phyloP scores from a whole-genome alignment of 2,113 vertebrate genomes.

The Turdus rufiventris region DNA sequence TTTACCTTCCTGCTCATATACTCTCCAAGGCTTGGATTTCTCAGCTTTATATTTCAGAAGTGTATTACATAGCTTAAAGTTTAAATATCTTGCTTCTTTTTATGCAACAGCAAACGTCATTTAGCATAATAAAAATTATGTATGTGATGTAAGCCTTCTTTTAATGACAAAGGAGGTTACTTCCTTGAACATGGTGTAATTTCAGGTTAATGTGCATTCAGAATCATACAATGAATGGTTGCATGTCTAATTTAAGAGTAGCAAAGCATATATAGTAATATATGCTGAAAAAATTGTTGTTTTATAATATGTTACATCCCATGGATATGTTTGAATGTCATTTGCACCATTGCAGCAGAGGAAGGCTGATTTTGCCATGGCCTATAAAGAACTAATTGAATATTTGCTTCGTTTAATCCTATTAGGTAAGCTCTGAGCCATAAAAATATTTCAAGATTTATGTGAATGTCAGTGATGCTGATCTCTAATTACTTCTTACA shows the following conservation, averaged over 20 bases:
- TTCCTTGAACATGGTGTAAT: not conserved
- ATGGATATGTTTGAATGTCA: not conserved
- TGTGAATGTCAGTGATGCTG: not conserved
- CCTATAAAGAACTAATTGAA: slow-evolving; percentile 22
- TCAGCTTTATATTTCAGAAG: not conserved
- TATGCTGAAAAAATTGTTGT: not conserved
- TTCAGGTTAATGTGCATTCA: not conserved
- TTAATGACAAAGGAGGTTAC: not conserved
- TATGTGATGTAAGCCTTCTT: not conserved
- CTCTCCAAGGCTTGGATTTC: not conserved
- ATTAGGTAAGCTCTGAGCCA: slow-evolving; percentile 27
- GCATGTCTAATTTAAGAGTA: not conserved
- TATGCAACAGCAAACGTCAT: not conserved
- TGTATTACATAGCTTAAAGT: not conserved
- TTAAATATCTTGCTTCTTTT: not conserved
- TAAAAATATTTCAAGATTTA: slow-evolving; percentile 42
- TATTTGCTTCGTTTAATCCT: slow-evolving; percentile 41
- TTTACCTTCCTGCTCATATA: not conserved
- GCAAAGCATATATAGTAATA: not conserved
- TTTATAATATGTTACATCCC: not conserved
- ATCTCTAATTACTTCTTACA: slow-evolving; percentile 14
- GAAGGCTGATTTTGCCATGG: not conserved
- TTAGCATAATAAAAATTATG: not conserved
- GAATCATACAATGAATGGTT: fast-evolving
- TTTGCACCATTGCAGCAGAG: not conserved